These are phyloP conservation scores for Graptemys geographica DNA, from an alignment of 2,797 vertebrate species.

Conservation along the genomic window DNA sequence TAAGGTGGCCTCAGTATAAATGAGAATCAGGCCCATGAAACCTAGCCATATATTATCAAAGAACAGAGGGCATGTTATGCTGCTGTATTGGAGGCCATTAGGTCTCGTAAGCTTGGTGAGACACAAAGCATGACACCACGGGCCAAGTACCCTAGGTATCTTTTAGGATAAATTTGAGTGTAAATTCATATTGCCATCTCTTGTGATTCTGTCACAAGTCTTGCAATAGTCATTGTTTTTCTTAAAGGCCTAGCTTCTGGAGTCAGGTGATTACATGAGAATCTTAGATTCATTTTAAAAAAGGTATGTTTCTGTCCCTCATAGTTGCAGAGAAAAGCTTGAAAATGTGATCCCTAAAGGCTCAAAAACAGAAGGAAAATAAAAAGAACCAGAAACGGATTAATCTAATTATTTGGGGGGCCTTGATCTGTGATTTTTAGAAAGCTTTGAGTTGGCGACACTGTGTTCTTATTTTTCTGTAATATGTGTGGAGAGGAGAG, in stretches of 20 bases:
- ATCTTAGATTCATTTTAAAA: background rate
- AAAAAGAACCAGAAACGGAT: background rate
- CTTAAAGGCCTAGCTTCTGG: background rate
- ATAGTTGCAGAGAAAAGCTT: background rate
- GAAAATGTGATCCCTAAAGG: background rate
- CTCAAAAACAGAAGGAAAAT: background rate
- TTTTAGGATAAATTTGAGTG: background rate
- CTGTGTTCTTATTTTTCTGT: background rate
- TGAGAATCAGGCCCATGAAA: conserved; percentile 39
- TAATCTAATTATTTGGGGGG: rapidly evolving
- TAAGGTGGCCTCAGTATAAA: conserved; percentile 24
- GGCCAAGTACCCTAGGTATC: rapidly evolving
- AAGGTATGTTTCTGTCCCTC: background rate
- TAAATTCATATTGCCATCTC: background rate
- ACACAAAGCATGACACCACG: background rate
- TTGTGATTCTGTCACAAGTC: background rate
- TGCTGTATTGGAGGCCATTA: background rate
- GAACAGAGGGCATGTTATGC: background rate
- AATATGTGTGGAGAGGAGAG: background rate
- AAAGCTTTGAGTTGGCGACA: background rate
- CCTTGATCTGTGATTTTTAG: background rate
- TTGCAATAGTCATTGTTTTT: background rate
- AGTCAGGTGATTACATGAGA: rapidly evolving
- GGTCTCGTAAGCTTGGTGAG: background rate
- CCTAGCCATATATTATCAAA: background rate